A percentile compares a stretch with the other conserved stretches of the same genome.
phyloP scores from a whole-genome alignment of 37 sponge, comb jelly and placozoan species.

The Oopsacas minuta region DNA sequence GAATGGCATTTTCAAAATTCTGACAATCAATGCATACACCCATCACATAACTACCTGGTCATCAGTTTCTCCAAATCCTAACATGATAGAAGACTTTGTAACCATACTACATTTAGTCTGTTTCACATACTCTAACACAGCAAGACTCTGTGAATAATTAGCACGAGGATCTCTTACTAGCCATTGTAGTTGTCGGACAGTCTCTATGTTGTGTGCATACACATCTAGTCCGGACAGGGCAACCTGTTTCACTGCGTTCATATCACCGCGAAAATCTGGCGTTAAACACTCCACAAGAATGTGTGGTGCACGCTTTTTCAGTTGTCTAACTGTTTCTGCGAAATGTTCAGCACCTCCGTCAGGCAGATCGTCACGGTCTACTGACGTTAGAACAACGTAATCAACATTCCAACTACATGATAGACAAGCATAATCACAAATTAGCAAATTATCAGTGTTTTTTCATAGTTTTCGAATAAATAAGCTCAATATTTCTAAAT shows the following conservation, averaged over 20 bases:
- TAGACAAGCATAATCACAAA: too few species aligned
- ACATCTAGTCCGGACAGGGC: conserved; percentile 84
- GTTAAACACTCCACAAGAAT: conserved; percentile 84
- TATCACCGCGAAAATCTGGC: conserved; percentile 86
- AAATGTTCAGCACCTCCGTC: conserved; percentile 88
- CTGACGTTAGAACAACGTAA: conserved; percentile 95
- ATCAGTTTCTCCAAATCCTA: conserved; percentile 95
- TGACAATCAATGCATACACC: not conserved
- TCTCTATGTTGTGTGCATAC: conserved; percentile 97
- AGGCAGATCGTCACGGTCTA: conserved; percentile 89
- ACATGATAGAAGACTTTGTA: conserved; percentile 97
- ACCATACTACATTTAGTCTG: conserved; percentile 38
- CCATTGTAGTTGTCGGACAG: conserved; percentile 83
- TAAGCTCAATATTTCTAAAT: too few species aligned
- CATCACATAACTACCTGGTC: conserved; percentile 54
- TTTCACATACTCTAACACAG: conserved; percentile 81
- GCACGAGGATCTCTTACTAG: conserved; percentile 93
- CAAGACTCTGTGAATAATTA: conserved; percentile 75
- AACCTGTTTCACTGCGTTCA: conserved; percentile 42
- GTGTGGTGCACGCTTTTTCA: conserved; percentile 55
- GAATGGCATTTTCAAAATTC: not conserved
- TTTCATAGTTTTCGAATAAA: too few species aligned
- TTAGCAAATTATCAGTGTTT: too few species aligned
- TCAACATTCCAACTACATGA: conserved; percentile 77
- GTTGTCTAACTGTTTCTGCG: conserved; percentile 73